Evolutionary conservation across 2,113 vertebrate genomes (phyloP), one percentile per base, ranked within the genome.

Genomic region (Rousettus leschenaultii): DNA sequence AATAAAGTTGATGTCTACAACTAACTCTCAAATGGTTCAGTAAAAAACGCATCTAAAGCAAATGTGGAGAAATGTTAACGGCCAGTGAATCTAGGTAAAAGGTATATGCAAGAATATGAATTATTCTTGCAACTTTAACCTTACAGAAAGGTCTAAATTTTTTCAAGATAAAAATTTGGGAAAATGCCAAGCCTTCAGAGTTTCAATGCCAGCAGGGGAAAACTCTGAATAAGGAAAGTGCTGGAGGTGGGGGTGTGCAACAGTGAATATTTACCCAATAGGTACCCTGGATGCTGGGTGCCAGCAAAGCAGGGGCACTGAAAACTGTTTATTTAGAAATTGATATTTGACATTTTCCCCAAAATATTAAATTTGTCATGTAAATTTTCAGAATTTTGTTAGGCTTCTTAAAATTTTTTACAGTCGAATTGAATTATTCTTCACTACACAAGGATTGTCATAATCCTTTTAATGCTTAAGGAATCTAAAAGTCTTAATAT

Each of bases 291-390:
- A 18, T 28, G 11, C 57, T 30, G 24, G 68, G 35, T 90, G n/a
- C n/a, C 59, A 45, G 21, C 73, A 82, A 88, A 77, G 33, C 53
- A 93, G 30, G 12, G 3, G 22, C 66, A 73, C 73, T 35, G 33
- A 66, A 70, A 53, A 96, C 84, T 30, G 48, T 90, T 84, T 89
- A 82, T 68, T 89, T 78, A 61, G 61, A 86, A 96, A 87, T 57
- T 91, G 33, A 28, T 82, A 82, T 71, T 91, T 87, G 61, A 59
- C 22, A 73, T 63, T 55, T 73, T 24, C 5, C 65, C 33, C 2
- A 51, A 91, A 24, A 86, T 38, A 70, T 48, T 75, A 63, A 55
- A 78, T 86, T 86, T 94, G 65, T 74, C 80, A 92, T 86, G 84
- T 45, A 86, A 93, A 82, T 78, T 63, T 82, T 89, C 78, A 88